phyloP scores from a whole-genome alignment of 2,797 vertebrate species.

The Allobates femoralis region DNA sequence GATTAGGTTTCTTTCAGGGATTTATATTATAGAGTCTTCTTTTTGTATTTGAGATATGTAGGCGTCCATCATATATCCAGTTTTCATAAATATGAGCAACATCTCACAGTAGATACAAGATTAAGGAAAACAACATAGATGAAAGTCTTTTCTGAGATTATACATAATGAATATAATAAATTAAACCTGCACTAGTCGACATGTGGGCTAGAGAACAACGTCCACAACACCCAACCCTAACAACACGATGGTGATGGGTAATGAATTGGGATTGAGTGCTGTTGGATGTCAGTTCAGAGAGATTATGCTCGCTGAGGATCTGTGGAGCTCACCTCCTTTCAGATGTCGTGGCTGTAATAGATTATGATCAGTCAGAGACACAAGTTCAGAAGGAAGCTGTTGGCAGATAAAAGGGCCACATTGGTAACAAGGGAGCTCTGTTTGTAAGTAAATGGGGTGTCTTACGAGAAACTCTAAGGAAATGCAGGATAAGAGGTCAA shows the following conservation, averaged over 20 bases:
- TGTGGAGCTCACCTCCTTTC: slow-evolving; percentile 11
- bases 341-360: slow-evolving; percentile 38
- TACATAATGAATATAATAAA: slow-evolving; percentile 6
- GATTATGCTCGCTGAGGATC: not conserved
- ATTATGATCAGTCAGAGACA: slow-evolving; percentile 46
- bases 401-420: slow-evolving; percentile 55
- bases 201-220: not conserved
- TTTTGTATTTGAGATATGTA: not conserved
- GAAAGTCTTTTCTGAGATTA: slow-evolving; percentile 12
- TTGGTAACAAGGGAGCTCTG: slow-evolving; percentile 25
- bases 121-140: not conserved
- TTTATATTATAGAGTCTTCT: not conserved
- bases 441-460: slow-evolving; percentile 52
- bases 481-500: slow-evolving; percentile 27
- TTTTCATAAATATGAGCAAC: not conserved
- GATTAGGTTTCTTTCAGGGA: not conserved
- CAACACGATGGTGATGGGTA: slow-evolving; percentile 21
- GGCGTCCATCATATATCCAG: not conserved
- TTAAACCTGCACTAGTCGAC: not conserved
- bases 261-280: slow-evolving; percentile 32
- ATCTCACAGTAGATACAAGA: not conserved
- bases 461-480: slow-evolving; percentile 33
- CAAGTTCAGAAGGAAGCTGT: slow-evolving; percentile 31
- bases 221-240: slow-evolving; percentile 2
- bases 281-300: slow-evolving; percentile 5